Evolutionary conservation across 2,113 vertebrate genomes (phyloP).

Genomic region (Corythaixoides concolor): DNA sequence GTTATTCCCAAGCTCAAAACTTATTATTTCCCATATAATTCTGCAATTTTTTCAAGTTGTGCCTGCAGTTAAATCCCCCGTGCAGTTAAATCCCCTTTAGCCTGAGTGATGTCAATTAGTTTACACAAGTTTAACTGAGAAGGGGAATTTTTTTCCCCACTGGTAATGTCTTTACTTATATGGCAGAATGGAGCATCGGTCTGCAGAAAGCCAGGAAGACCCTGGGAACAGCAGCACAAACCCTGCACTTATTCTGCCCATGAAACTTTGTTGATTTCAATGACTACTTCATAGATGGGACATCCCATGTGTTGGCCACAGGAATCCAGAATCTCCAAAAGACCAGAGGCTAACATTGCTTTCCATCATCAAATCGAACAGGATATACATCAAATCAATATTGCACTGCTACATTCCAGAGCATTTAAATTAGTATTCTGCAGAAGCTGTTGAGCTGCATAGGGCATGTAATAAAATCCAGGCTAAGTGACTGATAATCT

Average conservation of each 20-base stretch:
- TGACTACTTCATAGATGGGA: background rate
- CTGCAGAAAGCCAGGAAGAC: background rate
- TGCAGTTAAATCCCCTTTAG: background rate
- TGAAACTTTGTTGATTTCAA: background rate
- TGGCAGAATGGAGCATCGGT: rapidly evolving
- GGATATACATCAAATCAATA: background rate
- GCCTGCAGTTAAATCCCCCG: background rate
- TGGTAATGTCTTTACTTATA: background rate
- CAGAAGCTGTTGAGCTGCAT: background rate
- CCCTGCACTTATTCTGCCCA: background rate
- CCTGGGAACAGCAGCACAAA: background rate
- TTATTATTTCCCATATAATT: background rate
- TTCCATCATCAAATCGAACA: background rate
- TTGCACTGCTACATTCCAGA: background rate
- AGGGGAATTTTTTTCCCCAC: background rate
- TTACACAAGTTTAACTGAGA: background rate
- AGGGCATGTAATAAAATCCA: background rate
- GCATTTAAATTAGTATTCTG: background rate
- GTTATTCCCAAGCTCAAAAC: background rate
- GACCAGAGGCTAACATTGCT: background rate
- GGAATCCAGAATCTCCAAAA: background rate
- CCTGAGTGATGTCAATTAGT: background rate
- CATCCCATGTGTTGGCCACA: background rate
- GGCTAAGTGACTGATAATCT: background rate
- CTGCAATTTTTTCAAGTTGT: background rate